These are phyloP conservation scores for Trissolcus japonicus DNA, from an alignment of 2,888 invertebrate genomes.

Conservation along the genomic window DNA sequence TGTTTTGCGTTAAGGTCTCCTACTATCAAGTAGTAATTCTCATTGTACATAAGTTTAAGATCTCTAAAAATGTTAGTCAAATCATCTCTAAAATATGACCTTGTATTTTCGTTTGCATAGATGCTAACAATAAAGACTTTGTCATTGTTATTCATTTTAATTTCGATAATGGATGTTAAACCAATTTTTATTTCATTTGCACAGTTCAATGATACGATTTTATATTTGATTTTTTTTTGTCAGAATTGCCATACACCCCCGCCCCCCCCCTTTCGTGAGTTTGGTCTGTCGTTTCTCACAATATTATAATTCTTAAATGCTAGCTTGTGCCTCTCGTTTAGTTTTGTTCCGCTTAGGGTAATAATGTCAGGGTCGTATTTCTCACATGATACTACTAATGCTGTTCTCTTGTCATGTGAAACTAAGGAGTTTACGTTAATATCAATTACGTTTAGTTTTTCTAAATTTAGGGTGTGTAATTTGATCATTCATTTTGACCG, in stretches of 20 bases:
- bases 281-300: not conserved
- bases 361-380: constrained; percentile 15
- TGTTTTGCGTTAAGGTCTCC: constrained; percentile 12
- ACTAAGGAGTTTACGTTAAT: constrained; percentile 23
- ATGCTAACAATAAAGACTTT: not conserved
- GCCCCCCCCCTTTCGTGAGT: not conserved
- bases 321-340: constrained; percentile 4
- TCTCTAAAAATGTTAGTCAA: not conserved
- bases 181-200: not conserved
- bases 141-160: constrained; percentile 2
- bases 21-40: constrained; percentile 1
- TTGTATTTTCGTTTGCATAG: not conserved
- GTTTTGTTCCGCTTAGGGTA: constrained; percentile 2
- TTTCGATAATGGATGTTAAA: not conserved
- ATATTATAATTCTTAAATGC: constrained; percentile 6
- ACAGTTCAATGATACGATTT: not conserved
- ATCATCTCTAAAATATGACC: not conserved
- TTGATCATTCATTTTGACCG: too few relatives aligned
- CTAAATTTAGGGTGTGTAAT: too few relatives aligned
- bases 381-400: not conserved
- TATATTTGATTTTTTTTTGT: constrained; percentile 3
- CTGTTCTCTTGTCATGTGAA: constrained; percentile 5
- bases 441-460: too few relatives aligned
- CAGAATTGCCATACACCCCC: constrained; percentile 5
- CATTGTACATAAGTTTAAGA: not conserved